Conservation (phyloP, 2,113 vertebrate species). For the Loxodonta africana region DNA sequence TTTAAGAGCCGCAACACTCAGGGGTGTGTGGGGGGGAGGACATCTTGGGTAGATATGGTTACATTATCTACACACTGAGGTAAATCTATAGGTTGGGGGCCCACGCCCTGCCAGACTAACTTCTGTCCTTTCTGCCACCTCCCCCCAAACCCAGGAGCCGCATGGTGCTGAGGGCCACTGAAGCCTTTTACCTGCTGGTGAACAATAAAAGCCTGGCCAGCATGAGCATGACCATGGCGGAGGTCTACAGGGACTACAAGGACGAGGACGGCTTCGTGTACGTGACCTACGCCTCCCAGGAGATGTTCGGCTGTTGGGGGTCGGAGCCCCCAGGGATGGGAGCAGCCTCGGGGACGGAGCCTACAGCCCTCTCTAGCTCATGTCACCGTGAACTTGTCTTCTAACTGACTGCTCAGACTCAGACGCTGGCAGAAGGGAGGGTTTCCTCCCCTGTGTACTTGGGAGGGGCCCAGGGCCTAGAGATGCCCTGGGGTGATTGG, state of each 20-base stretch:
- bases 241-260: constrained; percentile 94
- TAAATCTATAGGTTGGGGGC: neutral
- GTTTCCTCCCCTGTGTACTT: neutral
- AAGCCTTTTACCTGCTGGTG: constrained; percentile 95
- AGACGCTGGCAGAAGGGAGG: neutral
- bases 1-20: neutral
- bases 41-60: too few species aligned
- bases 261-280: constrained; percentile 97
- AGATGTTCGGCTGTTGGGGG: constrained; percentile 92
- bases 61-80: neutral
- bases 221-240: constrained; percentile 95
- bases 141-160: constrained; percentile 26
- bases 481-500: neutral
- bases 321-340: neutral
- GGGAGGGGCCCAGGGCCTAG: too few species aligned
- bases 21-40: neutral
- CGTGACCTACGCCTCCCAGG: constrained; percentile 96
- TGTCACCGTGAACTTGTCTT: neutral
- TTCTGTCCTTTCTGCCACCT: neutral
- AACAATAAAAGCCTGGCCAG: constrained; percentile 92
- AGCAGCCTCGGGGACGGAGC: neutral
- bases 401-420: neutral
- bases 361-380: constrained; percentile 67
- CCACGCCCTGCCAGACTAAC: neutral
- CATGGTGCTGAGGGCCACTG: constrained; percentile 89